A percentile compares a stretch with the other conserved stretches of the same genome.
These are phyloP conservation scores for Muscidifurax raptorellus DNA, from an alignment of 1,140 invertebrate species.

Conservation along the genomic window DNA sequence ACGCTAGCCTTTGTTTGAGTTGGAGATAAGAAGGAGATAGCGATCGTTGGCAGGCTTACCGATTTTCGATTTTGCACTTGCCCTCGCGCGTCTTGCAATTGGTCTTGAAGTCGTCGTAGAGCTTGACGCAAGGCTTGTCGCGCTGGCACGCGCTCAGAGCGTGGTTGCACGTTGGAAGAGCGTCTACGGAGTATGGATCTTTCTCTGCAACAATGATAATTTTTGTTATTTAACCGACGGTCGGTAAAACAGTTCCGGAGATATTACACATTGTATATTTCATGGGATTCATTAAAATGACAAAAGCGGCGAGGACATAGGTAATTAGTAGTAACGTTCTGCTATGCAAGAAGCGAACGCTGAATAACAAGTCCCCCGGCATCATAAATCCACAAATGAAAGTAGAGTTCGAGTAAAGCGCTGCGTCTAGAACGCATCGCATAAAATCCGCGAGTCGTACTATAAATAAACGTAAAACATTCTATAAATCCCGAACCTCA, in stretches of 20 bases:
- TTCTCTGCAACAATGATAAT: conserved; percentile 80
- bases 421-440: too few relatives aligned
- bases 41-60: conserved; percentile 76
- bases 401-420: neutral
- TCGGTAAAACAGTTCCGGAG: too few relatives aligned
- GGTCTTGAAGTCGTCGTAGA: conserved; percentile 89
- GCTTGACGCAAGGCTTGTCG: conserved; percentile 84
- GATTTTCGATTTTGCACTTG: conserved; percentile 90
- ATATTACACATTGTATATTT: too few relatives aligned
- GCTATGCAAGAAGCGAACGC: too few relatives aligned
- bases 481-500: neutral
- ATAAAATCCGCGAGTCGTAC: neutral
- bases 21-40: too few relatives aligned
- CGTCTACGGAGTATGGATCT: conserved; percentile 90
- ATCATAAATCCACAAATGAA: neutral
- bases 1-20: too few relatives aligned
- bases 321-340: too few relatives aligned
- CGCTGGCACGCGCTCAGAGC: conserved; percentile 88
- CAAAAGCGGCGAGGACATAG: too few relatives aligned
- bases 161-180: conserved; percentile 90
- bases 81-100: conserved; percentile 89
- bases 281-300: too few relatives aligned
- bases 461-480: neutral
- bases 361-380: too few relatives aligned
- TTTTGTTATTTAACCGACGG: too few relatives aligned